Conservation (phyloP, 2,113 vertebrate genomes). For the Proterorhinus semilunaris region DNA sequence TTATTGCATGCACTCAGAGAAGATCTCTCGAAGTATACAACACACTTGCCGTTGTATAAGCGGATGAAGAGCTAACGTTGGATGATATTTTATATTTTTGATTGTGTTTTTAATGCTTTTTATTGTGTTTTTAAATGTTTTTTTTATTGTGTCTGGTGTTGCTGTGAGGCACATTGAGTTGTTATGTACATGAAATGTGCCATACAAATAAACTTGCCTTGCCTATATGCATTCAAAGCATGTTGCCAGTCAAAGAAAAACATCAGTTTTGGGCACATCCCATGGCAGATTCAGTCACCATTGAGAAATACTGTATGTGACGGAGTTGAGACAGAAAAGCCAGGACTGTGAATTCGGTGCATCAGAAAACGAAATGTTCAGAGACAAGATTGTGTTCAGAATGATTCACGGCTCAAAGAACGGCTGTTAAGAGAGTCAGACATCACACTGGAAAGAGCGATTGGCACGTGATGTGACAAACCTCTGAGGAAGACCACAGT, state of each 20-base stretch:
- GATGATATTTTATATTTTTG: neutral
- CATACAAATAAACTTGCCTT: too few relatives aligned
- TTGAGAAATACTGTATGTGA: constrained; percentile 19
- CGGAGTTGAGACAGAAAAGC: constrained; percentile 24
- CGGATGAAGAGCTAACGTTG: neutral
- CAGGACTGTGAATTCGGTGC: constrained; percentile 28
- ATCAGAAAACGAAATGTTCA: constrained; percentile 10
- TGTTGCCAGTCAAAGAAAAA: constrained; percentile 14
- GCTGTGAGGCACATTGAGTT: too few relatives aligned
- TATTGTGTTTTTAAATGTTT: too few relatives aligned
- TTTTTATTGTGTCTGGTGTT: too few relatives aligned
- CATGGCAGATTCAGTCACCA: neutral
- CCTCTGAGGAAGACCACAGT: too few relatives aligned
- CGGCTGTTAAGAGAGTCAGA: neutral
- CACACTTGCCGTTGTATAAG: neutral
- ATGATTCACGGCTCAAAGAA: neutral
- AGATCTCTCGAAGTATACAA: constrained; percentile 30
- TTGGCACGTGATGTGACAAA: too few relatives aligned
- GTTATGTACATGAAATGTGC: too few relatives aligned
- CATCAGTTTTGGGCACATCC: constrained; percentile 15
- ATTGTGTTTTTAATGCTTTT: too few relatives aligned
- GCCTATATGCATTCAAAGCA: constrained; percentile 13
- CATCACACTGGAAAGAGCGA: constrained; percentile 7
- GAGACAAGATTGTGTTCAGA: constrained; percentile 41
- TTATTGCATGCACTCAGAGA: constrained; percentile 6